A percentile compares a stretch with the other conserved stretches of the same genome.
These are phyloP conservation scores for Pempheris klunzingeri DNA, from an alignment of 2,797 vertebrate genomes.

Conservation along the genomic window DNA sequence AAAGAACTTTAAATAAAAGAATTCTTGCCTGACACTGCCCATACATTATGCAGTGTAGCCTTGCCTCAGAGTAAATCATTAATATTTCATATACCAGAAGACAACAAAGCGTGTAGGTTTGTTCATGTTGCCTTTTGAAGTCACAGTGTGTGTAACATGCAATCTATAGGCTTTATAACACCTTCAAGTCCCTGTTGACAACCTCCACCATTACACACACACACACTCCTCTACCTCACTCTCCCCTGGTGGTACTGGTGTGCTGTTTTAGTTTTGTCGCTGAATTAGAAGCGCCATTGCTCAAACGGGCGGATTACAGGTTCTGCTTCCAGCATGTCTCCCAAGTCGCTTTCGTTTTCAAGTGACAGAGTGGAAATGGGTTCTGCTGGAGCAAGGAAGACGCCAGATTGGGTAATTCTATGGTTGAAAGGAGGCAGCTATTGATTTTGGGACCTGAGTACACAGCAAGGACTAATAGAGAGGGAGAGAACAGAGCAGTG, in stretches of 20 bases:
- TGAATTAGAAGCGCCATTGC: slow-evolving; percentile 32
- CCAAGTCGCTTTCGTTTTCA: slow-evolving; percentile 42
- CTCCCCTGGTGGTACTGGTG: slow-evolving; percentile 2
- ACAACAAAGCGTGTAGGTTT: neutral
- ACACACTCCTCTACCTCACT: neutral
- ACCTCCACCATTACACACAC: neutral
- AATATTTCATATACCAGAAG: slow-evolving; percentile 29
- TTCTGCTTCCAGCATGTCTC: slow-evolving; percentile 35
- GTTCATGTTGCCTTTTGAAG: slow-evolving; percentile 6
- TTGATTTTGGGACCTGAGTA: slow-evolving; percentile 60
- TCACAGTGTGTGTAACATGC: slow-evolving; percentile 18
- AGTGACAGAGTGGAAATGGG: slow-evolving; percentile 65
- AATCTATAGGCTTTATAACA: slow-evolving; percentile 32
- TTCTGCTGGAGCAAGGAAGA: slow-evolving; percentile 49
- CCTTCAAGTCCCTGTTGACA: slow-evolving; percentile 23
- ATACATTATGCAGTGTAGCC: neutral
- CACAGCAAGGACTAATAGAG: slow-evolving; percentile 39
- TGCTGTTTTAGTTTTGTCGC: slow-evolving; percentile 29
- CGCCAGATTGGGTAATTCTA: slow-evolving; percentile 61
- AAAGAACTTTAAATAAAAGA: neutral
- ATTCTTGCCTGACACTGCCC: neutral
- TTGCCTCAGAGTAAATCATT: slow-evolving; percentile 1
- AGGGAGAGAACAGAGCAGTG: neutral
- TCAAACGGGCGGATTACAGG: slow-evolving; percentile 32
- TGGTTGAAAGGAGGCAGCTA: slow-evolving; percentile 55